Conservation (phyloP, 2,888 invertebrate species). For the Trissonchulus latispiculum region DNA sequence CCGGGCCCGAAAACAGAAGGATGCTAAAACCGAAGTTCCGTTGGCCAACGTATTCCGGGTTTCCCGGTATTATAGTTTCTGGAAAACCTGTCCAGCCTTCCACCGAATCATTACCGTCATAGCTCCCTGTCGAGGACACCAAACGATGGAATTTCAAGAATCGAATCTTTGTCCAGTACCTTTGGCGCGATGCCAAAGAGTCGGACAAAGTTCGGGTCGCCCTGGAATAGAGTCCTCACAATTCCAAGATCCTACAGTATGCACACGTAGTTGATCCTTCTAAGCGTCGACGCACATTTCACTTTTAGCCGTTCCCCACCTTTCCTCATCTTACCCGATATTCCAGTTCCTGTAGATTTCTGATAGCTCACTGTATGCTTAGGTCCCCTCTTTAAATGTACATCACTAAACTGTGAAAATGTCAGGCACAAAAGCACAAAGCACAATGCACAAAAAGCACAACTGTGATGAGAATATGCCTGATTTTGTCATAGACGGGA, state of each 20-base stretch:
- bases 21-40: slow-evolving; percentile 29
- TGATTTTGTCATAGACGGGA: too few relatives aligned
- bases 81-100: slow-evolving; percentile 43
- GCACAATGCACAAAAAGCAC: too few relatives aligned
- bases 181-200: slow-evolving; percentile 42
- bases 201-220: slow-evolving; percentile 41
- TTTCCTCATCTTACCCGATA: too few relatives aligned
- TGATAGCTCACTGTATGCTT: too few relatives aligned
- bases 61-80: slow-evolving; percentile 42
- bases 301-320: not conserved
- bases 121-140: slow-evolving; percentile 28
- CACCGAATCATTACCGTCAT: slow-evolving; percentile 44
- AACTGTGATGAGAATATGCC: too few relatives aligned
- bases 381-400: too few relatives aligned
- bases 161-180: slow-evolving; percentile 40
- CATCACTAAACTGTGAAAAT: too few relatives aligned
- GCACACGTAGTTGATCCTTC: not conserved
- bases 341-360: too few relatives aligned
- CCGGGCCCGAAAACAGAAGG: not conserved
- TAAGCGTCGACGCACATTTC: not conserved
- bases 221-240: slow-evolving; percentile 38
- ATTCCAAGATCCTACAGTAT: not conserved
- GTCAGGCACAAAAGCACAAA: too few relatives aligned
- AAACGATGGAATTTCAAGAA: slow-evolving; percentile 31
- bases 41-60: slow-evolving; percentile 33